Evolutionary conservation across 35 echinoderm and acorn worm genomes (phyloP).

Genomic region (Ptychodera flava): DNA sequence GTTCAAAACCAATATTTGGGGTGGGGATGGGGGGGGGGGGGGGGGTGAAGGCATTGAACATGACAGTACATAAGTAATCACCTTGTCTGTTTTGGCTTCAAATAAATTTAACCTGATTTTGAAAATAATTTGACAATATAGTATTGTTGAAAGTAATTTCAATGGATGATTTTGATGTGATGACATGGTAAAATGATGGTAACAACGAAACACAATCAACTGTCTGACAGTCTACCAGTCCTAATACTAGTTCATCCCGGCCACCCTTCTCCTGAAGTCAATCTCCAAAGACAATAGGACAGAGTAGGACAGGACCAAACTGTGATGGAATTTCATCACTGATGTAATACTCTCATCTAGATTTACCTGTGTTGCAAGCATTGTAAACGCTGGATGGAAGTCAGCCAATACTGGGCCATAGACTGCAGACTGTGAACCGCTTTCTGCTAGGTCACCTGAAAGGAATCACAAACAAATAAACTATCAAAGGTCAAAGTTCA

Average conservation of each 20-base stretch:
- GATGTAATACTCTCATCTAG: too few species aligned
- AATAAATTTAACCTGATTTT: too few species aligned
- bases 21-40: constrained; percentile 30
- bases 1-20: constrained; percentile 56
- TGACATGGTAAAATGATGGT: constrained; percentile 8
- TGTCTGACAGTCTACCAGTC: constrained; percentile 39
- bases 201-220: constrained; percentile 27
- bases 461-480: constrained; percentile 5
- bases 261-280: constrained; percentile 27
- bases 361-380: constrained; percentile 68
- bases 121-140: too few species aligned
- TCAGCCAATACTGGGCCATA: constrained; percentile 26
- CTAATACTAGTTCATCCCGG: constrained; percentile 29
- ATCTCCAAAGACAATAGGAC: constrained; percentile 19
- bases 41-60: constrained; percentile 33
- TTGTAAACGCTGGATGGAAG: constrained; percentile 54
- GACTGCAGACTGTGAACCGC: constrained; percentile 25
- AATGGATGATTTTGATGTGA: too few species aligned
- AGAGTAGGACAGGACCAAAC: too few species aligned
- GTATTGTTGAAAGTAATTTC: too few species aligned
- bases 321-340: too few species aligned
- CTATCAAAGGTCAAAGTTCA: too few species aligned
- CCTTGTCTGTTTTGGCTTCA: constrained; percentile 26
- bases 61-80: constrained; percentile 38
- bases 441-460: constrained; percentile 46